A percentile compares a stretch with the other conserved stretches of the same genome.
phyloP scores from a whole-genome alignment of 2,113 vertebrate genomes.

The Phasianus colchicus region DNA sequence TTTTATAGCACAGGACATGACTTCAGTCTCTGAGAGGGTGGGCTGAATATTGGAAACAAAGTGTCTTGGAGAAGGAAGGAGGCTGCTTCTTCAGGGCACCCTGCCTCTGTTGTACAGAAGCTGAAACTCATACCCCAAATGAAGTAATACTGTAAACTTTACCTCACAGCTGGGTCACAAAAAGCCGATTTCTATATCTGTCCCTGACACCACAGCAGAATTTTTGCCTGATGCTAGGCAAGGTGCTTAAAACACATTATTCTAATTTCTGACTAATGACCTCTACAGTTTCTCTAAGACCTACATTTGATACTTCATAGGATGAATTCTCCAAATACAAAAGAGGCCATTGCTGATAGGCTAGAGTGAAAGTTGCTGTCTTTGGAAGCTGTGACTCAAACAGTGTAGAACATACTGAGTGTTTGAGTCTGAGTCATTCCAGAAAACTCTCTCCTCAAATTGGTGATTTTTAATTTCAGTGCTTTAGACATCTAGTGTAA shows the following conservation, averaged over 20 bases:
- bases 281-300: not conserved
- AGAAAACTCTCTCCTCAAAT: not conserved
- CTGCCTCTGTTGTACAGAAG: not conserved
- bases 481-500: not conserved
- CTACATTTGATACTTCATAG: not conserved
- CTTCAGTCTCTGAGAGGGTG: not conserved
- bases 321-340: not conserved
- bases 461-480: not conserved
- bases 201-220: not conserved
- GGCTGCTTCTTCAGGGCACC: not conserved
- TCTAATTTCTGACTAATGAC: not conserved
- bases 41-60: not conserved
- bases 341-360: not conserved
- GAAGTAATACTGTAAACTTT: not conserved
- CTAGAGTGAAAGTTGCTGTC: not conserved
- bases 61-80: not conserved
- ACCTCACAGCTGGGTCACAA: not conserved
- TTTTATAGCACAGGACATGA: not conserved
- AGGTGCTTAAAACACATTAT: not conserved
- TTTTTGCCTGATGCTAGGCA: not conserved
- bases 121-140: not conserved
- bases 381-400: not conserved
- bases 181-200: slow-evolving; percentile 27
- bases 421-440: not conserved
- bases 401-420: not conserved